Conservation (phyloP, 1,140 invertebrate species). For the Whitmania pigra region DNA sequence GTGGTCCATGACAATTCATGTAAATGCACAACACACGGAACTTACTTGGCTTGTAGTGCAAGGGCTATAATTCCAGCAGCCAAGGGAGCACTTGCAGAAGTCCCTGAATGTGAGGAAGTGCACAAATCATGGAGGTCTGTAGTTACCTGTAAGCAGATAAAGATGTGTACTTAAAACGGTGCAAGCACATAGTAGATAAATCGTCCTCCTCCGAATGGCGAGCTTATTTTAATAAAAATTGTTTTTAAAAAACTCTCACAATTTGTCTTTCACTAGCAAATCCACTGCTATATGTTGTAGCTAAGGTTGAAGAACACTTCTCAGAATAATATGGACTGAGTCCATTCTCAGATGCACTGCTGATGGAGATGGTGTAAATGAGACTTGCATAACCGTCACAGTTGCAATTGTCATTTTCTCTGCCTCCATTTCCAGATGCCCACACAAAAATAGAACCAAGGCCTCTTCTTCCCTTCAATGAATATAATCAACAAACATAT, state of each 20-base stretch:
- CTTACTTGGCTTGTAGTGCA: conserved; percentile 91
- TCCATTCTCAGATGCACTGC: conserved; percentile 67
- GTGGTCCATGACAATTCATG: not conserved
- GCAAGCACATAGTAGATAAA: too few species aligned
- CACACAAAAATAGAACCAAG: conserved; percentile 76
- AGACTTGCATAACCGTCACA: conserved; percentile 77
- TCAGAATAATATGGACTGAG: conserved; percentile 56
- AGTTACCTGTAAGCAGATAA: conserved; percentile 60
- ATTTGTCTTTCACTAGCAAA: not conserved
- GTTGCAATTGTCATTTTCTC: conserved; percentile 69
- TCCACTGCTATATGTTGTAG: conserved; percentile 84
- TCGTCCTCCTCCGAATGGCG: too few species aligned
- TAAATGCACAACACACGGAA: conserved; percentile 26
- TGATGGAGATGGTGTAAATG: conserved; percentile 74
- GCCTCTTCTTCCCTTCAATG: conserved; percentile 59
- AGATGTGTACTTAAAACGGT: too few species aligned
- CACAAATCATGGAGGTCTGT: conserved; percentile 98
- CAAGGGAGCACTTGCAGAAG: conserved; percentile 93
- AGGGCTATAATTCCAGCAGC: conserved; percentile 95
- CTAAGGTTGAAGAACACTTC: conserved; percentile 55
- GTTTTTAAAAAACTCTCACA: conserved; percentile 4
- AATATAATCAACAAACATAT: conserved; percentile 3
- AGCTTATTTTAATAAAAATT: too few species aligned
- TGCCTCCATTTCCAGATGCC: conserved; percentile 81
- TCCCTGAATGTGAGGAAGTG: conserved; percentile 93